Evolutionary conservation across 92 coral and sea anemone species (phyloP).

Genomic region (Metridium senile): DNA sequence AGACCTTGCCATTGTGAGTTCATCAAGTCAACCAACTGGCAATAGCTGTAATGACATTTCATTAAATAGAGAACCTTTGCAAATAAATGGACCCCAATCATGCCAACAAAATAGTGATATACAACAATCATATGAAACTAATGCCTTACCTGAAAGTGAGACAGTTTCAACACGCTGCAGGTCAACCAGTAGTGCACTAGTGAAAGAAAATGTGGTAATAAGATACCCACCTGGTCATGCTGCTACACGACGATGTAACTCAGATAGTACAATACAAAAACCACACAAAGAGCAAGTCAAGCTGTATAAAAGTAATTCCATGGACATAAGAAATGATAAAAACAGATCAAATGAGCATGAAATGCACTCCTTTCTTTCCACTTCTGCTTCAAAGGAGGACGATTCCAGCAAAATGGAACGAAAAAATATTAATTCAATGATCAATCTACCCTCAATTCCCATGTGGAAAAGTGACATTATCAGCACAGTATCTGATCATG

Average conservation of each 20-base stretch:
- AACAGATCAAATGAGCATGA: constrained; percentile 5
- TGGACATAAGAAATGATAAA: background rate
- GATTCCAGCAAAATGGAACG: too few species aligned
- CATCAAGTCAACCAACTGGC: background rate
- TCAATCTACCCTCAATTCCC: background rate
- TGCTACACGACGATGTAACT: background rate
- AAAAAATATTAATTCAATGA: background rate
- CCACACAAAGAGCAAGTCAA: background rate
- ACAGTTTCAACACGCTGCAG: background rate
- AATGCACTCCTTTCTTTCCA: background rate
- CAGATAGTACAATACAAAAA: constrained; percentile 1
- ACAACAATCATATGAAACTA: too few species aligned
- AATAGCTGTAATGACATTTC: background rate
- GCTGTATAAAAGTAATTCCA: background rate
- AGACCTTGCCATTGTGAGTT: background rate
- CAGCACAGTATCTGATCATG: background rate
- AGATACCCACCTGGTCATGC: background rate
- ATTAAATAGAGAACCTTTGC: background rate
- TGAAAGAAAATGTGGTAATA: constrained; percentile 20
- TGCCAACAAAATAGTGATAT: too few species aligned
- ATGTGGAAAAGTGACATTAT: background rate
- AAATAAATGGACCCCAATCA: too few species aligned
- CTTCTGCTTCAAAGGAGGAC: too few species aligned
- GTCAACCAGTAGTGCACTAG: background rate
- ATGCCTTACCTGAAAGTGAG: too few species aligned